Base-by-base conservation (phyloP, 2,888 invertebrate species). In the Microctonus aethiopoides region DNA sequence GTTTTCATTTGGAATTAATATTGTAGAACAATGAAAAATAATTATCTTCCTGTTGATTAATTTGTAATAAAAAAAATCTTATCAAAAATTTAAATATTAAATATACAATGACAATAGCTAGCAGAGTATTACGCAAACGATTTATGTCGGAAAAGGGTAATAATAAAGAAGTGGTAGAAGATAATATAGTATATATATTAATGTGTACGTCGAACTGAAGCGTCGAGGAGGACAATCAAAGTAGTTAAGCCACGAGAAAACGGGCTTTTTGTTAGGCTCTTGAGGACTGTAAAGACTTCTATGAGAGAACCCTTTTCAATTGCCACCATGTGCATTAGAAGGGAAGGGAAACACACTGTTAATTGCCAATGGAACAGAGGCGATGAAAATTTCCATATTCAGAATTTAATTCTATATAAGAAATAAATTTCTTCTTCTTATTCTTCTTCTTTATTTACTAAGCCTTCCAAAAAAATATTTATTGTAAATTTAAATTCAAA, bases 201-300 rank as follows among this genome's bases (percentile, higher is more conserved):
- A n/a, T n/a, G n/a, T 36, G n/a, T 39, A n/a, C 5, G n/a, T 57
- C 32, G 32, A 57, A 32, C 32, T 13, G 32, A 57, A 32, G 32
- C 20, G 51, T 51, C 13, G 10, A 59, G 22, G 20, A 63, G 51
- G 29, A 63, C 62, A 68, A 68, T 68, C 60, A 61, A 29, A 54
- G 54, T 24, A 46, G 61, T 54, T 68, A 57, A 66, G 61, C 67
- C 51, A 22, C 16, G 34, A 54, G 39, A 51, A 60, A 29, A 46
- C n/a, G 41, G 22, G 62, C 32, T 51, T 51, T 26, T 32, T 16
- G n/a, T 32, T 65, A 24, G 65, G 56, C 26, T 11, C 54, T 13
- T 32, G 20, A 57, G 57, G 46, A 16, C 16, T 46, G 46, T 46
- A 20, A 46, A 57, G 57, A 59, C 46, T 10, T 46, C 41, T 29